Base-by-base conservation (phyloP, 2,888 invertebrate genomes). In the Orgyia antiqua region DNA sequence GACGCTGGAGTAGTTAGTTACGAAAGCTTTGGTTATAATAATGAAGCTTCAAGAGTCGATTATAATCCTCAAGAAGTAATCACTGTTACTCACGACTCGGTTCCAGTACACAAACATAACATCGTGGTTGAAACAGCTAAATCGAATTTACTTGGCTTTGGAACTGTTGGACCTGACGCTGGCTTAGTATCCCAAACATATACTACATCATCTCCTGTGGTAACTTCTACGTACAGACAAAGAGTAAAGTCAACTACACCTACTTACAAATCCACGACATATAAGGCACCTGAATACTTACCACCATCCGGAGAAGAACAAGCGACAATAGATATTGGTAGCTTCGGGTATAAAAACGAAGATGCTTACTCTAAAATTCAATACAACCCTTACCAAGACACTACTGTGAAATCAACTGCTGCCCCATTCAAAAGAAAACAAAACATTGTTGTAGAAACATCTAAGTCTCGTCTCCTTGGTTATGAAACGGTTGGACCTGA, bases 151-250 rank as follows among this genome's bases (percentile, higher is more conserved):
- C 66, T 84, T 44, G 84, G 86, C 5, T 86, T 83, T 33, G 82
- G 82, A 24, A 77, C 84, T 2, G 82, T 83, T 1, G 87, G 86
- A 8, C 72, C 76, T 13, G 77, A 87, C 42, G 86, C 83, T 21
- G 84, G 86, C 4, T 56, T 87, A 32, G 69, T 82, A 2, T 69
- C 68, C 33, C 70, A 72, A 4, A 71, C 71, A 2, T 87, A 80
- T 44, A 67, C 72, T 4, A 70, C 74, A 17, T 42, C 65, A n/a
- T 51, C 67, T 25, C 67, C 84, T 12, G 36, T 65, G 21, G 55
- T 66, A 15, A 68, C 74, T 5, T 62, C 64, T 3, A 63, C 68
- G 13, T 60, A 64, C 24, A 60, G 56, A 40, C 71, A 73, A 24
- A 46, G 59, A 39, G 50, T 65, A 10, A 72, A 63, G 46, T 63